Evolutionary conservation across 1,140 invertebrate genomes (phyloP).

Genomic region (Polyergus mexicanus): DNA sequence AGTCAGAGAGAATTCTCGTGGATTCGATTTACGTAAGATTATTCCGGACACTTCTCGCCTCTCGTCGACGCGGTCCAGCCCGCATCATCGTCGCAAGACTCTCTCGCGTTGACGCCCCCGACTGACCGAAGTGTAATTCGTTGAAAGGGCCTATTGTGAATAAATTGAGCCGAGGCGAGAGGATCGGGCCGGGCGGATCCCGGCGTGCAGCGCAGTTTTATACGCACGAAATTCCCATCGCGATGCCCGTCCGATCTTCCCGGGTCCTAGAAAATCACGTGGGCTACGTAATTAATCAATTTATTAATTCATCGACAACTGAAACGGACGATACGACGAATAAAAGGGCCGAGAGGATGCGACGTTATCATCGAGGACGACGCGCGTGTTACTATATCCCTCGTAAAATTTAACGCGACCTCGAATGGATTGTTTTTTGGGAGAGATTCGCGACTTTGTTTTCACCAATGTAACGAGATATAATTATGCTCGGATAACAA

Average conservation of each 20-base stretch:
- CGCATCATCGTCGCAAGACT: conserved; percentile 77
- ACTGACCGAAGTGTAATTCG: conserved; percentile 76
- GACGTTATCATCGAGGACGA: conserved; percentile 27
- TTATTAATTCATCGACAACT: conserved; percentile 71
- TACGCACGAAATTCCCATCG: conserved; percentile 73
- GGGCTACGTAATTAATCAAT: conserved; percentile 46
- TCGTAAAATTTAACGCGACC: conserved; percentile 5
- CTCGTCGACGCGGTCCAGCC: conserved; percentile 57
- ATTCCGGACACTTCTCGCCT: conserved; percentile 19
- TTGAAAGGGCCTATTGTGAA: conserved; percentile 85
- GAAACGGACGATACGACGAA: conserved; percentile 27
- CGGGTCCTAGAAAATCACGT: conserved; percentile 17
- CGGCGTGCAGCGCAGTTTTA: conserved; percentile 64
- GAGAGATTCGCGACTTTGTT: background rate
- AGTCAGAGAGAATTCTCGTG: background rate
- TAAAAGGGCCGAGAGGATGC: conserved; percentile 64
- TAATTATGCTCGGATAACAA: conserved; percentile 44
- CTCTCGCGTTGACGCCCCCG: conserved; percentile 75
- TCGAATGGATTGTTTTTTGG: background rate
- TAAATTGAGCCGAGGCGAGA: conserved; percentile 82
- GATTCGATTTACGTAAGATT: conserved; percentile 53
- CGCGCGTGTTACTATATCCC: background rate
- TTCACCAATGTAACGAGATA: background rate
- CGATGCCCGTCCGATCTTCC: background rate
- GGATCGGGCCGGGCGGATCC: conserved; percentile 55